Evolutionary conservation across 2,797 vertebrate genomes (phyloP).

Genomic region (Neostethus bicornis): DNA sequence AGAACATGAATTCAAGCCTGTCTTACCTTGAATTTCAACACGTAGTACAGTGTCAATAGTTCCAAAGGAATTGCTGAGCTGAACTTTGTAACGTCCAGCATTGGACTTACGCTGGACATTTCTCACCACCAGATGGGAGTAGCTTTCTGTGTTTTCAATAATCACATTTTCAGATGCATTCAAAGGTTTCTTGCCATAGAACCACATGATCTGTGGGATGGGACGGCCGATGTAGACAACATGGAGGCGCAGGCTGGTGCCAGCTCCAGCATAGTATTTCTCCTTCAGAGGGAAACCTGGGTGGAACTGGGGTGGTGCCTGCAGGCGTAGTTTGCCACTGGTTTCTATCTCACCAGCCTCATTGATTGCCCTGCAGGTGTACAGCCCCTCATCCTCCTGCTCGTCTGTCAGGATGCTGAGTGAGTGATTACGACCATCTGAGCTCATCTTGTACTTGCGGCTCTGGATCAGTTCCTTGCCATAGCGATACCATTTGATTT

Average conservation of each 20-base stretch:
- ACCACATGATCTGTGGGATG: conserved; percentile 98
- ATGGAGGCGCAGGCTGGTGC: conserved; percentile 95
- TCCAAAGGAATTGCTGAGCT: conserved; percentile 93
- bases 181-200: conserved; percentile 93
- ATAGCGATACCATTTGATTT: conserved; percentile 98
- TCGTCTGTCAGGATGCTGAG: conserved; percentile 93
- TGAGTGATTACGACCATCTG: conserved; percentile 95
- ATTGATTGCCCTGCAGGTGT: conserved; percentile 93
- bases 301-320: conserved; percentile 95
- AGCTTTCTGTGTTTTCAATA: conserved; percentile 97
- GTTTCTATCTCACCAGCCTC: conserved; percentile 95
- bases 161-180: conserved; percentile 88
- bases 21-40: conserved; percentile 98
- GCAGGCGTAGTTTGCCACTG: conserved; percentile 92
- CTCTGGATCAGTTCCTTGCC: conserved; percentile 96
- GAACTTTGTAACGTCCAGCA: conserved; percentile 96
- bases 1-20: neutral
- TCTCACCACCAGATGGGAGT: conserved; percentile 94
- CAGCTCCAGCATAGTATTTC: conserved; percentile 89
- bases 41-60: conserved; percentile 89
- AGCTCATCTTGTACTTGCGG: conserved; percentile 99
- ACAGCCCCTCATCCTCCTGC: conserved; percentile 98
- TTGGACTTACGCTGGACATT: conserved; percentile 94
- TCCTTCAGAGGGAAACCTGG: conserved; percentile 96
- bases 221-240: conserved; percentile 96